These are phyloP conservation scores for Apoderus coryli DNA, from an alignment of 2,888 invertebrate genomes.

Conservation along the genomic window DNA sequence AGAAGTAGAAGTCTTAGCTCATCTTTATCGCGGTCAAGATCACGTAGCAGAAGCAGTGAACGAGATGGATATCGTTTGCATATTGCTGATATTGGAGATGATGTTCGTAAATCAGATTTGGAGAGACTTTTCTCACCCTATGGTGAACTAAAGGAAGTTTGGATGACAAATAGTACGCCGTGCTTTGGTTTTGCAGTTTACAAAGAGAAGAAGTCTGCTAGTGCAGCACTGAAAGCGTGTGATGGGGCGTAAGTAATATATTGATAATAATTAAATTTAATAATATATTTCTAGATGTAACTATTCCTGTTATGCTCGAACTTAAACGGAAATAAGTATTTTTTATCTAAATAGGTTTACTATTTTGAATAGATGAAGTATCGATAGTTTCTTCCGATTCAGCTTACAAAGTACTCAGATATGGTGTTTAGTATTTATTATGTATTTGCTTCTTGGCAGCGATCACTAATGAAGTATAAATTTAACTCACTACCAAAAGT, in stretches of 20 bases:
- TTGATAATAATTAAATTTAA: not conserved
- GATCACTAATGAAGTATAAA: no score
- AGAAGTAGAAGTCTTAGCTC: conserved; percentile 23
- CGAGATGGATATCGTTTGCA: conserved; percentile 35
- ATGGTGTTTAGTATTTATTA: no score
- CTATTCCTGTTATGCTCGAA: no score
- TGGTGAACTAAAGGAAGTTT: conserved; percentile 39
- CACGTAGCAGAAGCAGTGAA: conserved; percentile 29
- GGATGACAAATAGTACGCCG: conserved; percentile 43
- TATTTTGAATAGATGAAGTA: no score
- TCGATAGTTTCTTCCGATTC: no score
- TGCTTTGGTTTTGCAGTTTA: conserved; percentile 47
- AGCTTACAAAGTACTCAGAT: no score
- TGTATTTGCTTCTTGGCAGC: no score
- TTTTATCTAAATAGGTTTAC: no score
- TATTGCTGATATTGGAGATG: conserved; percentile 39
- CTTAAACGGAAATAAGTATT: no score
- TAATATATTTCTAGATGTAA: conserved; percentile 1
- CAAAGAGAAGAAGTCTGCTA: conserved; percentile 38
- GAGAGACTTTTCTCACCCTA: conserved; percentile 39
- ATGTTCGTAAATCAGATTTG: conserved; percentile 37
- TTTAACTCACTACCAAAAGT: no score
- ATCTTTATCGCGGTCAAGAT: conserved; percentile 27
- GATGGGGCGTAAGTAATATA: conserved; percentile 35
- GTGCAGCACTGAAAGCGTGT: conserved; percentile 32